Evolutionary conservation across 2,888 invertebrate genomes (phyloP), one percentile per base, ranked within the genome.

Genomic region (Allygus modestus): DNA sequence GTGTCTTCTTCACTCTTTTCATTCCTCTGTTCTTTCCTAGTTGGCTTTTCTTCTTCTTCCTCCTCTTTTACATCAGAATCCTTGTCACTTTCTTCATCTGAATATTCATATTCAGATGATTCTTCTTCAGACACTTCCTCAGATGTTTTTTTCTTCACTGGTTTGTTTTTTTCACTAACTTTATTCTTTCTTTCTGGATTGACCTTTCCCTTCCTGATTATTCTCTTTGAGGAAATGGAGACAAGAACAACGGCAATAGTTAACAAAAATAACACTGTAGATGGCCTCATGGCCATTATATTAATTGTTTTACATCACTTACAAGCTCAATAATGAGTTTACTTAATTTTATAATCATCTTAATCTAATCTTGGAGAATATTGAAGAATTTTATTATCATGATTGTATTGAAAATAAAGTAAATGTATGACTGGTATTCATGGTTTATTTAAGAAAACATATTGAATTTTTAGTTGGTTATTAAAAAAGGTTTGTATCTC

Each of bases 281-380:
- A 77, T 77, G 41, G 77, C 77, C 51, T 77, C 77, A 77, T 77
- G 46, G 43, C 51, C 41, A 65, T 65, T 65, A 65, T 31, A 12
- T 28, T 28, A 28, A 65, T 65, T 31, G 65, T 65, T 65, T 65
- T 28, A 65, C 65, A 65, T 65, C 28, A 28, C 2, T 31, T 31
- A 28, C 12, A 0, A 28, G 65, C 17, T 65, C 31, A 65, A 65
- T 65, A 31, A 28, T 65, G 65, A 65, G 4, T 28, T 7, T 28
- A 23, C 23, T 46, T 58, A 23, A 58, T 58, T 20, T 58, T 1
- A 23, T 23, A 20, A 1, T 58, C 1, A 58, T 58, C 58, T 58
- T 46, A 23, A 58, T 58, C 23, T 58, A 23, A 58, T 23, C 20
- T 58, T 58, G 23, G 12, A 2, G 23, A n/a, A n/a, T n/a, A n/a